Evolutionary conservation across 2,113 vertebrate genomes (phyloP).

Genomic region (Platysteira castanea): DNA sequence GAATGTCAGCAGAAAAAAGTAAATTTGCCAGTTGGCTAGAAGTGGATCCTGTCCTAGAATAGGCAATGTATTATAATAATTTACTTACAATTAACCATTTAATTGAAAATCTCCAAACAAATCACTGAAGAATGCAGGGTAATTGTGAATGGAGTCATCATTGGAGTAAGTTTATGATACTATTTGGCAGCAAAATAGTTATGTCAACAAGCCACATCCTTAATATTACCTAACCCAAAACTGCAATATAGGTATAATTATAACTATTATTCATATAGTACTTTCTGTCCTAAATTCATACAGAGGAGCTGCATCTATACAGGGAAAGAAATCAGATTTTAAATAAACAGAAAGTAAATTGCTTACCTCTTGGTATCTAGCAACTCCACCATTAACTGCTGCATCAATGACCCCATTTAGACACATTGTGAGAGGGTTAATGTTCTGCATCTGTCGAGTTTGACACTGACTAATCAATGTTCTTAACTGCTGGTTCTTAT

Average conservation of each 20-base stretch:
- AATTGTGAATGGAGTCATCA: neutral
- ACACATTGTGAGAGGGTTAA: conserved; percentile 98
- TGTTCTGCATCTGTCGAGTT: conserved; percentile 93
- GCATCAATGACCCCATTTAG: conserved; percentile 98
- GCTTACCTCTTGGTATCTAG: conserved; percentile 94
- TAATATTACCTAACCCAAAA: neutral
- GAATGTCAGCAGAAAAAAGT: neutral
- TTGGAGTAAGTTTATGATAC: neutral
- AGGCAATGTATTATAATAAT: neutral
- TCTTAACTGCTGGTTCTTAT: conserved; percentile 94
- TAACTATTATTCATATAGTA: neutral
- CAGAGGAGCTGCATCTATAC: neutral
- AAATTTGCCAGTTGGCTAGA: neutral
- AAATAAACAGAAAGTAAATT: neutral
- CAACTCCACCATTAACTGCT: conserved; percentile 95
- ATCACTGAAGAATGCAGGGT: neutral
- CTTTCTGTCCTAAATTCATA: neutral
- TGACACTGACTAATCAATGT: conserved; percentile 94
- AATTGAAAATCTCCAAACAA: neutral
- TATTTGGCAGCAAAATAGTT: neutral
- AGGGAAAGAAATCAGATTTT: neutral
- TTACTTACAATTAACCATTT: neutral
- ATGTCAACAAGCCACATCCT: neutral
- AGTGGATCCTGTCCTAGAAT: neutral
- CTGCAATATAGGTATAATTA: neutral